Evolutionary conservation across 2,113 vertebrate genomes (phyloP).

Genomic region (Mastomys natalensis): DNA sequence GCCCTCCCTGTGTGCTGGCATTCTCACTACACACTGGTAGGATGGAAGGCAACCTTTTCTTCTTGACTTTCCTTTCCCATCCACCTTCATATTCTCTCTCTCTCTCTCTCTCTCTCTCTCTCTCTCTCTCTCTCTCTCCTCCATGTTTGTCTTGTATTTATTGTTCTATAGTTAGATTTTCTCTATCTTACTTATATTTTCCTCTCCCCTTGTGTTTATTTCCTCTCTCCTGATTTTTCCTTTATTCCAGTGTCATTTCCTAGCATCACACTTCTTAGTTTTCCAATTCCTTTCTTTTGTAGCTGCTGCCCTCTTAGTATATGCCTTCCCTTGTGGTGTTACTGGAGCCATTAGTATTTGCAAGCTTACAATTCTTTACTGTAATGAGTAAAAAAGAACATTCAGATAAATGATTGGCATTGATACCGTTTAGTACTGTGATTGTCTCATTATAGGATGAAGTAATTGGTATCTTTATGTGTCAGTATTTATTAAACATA

Average conservation of each 20-base stretch:
- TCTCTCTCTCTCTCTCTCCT: neutral
- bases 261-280: no score
- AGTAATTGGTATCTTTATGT: neutral
- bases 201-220: neutral
- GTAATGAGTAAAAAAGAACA: neutral
- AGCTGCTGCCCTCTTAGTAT: neutral
- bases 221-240: neutral
- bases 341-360: neutral
- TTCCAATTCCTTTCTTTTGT: neutral
- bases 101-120: neutral
- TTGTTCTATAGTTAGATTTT: neutral
- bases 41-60: neutral
- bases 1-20: neutral
- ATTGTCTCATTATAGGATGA: neutral
- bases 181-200: neutral
- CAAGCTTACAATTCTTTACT: neutral
- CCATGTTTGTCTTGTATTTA: neutral
- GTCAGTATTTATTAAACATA: neutral
- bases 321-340: neutral
- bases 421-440: neutral
- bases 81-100: neutral
- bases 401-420: constrained; percentile 1
- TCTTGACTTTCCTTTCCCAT: neutral
- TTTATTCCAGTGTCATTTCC: no score
- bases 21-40: neutral